These are phyloP conservation scores for Helobdella robusta DNA, from an alignment of 2,888 invertebrate species.

Conservation along the genomic window DNA sequence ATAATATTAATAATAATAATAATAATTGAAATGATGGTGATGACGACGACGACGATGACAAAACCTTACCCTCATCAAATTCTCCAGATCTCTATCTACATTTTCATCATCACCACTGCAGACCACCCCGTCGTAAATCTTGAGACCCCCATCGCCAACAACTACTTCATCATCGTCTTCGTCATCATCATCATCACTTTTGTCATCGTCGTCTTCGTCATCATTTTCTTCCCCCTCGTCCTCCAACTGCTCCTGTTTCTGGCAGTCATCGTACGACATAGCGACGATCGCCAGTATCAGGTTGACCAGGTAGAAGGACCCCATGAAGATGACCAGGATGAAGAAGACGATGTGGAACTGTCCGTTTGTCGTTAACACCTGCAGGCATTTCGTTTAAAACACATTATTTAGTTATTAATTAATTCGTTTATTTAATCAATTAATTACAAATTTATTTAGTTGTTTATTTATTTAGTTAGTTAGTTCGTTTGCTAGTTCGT, in stretches of 20 bases:
- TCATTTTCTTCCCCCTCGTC: conserved; percentile 53
- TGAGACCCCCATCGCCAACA: background rate
- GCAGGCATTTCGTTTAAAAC: too few species aligned
- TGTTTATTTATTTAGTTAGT: background rate
- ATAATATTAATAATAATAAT: too few species aligned
- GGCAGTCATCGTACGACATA: conserved; percentile 96
- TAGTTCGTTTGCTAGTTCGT: too few species aligned
- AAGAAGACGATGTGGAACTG: conserved; percentile 97
- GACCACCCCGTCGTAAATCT: background rate
- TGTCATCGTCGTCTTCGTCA: conserved; percentile 18
- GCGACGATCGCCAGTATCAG: conserved; percentile 98
- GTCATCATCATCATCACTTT: conserved; percentile 16
- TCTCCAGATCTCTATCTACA: too few species aligned
- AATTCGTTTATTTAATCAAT: background rate
- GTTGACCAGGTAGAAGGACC: conserved; percentile 96
- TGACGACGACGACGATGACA: too few species aligned
- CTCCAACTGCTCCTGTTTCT: conserved; percentile 50
- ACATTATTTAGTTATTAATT: background rate
- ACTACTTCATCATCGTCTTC: conserved; percentile 3
- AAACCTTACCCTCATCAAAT: too few species aligned
- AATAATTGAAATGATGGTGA: too few species aligned
- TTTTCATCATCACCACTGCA: too few species aligned
- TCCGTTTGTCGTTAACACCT: conserved; percentile 85
- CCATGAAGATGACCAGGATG: conserved; percentile 94
- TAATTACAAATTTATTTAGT: background rate